Conservation (phyloP, 2,113 vertebrate genomes). For the Sterrhoptilus dennistouni region DNA sequence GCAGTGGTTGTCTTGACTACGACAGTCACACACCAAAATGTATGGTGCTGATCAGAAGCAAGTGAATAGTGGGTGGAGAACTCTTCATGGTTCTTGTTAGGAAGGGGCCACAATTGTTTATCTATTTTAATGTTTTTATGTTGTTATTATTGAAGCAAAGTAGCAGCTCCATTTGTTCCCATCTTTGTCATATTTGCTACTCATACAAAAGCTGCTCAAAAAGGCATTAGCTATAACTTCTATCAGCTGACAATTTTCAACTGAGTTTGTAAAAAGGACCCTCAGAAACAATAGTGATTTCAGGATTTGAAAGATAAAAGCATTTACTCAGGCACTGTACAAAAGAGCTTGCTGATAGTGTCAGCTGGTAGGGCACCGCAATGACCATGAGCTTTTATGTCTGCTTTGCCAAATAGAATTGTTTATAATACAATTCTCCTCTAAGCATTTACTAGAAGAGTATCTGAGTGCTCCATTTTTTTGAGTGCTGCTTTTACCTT, state of each 20-base stretch:
- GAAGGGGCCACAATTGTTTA: background rate
- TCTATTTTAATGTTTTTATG: background rate
- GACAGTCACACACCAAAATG: background rate
- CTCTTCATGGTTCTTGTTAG: background rate
- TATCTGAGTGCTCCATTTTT: background rate
- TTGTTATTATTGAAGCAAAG: background rate
- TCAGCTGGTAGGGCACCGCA: background rate
- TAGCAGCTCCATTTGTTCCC: background rate
- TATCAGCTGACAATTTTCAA: background rate
- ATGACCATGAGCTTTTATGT: background rate
- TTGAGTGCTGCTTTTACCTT: background rate
- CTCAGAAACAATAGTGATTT: background rate
- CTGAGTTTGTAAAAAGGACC: fast-evolving
- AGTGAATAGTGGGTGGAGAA: background rate
- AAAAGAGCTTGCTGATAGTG: background rate
- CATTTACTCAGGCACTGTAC: background rate
- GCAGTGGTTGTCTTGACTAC: too few relatives aligned
- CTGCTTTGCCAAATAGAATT: background rate
- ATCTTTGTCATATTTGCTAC: background rate
- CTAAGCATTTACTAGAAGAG: background rate
- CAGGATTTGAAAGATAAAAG: background rate
- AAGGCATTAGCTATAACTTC: background rate
- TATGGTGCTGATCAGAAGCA: background rate
- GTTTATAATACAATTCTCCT: background rate
- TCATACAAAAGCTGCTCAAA: background rate